phyloP scores from a whole-genome alignment of 2,797 vertebrate species.

The Nannoperca australis region DNA sequence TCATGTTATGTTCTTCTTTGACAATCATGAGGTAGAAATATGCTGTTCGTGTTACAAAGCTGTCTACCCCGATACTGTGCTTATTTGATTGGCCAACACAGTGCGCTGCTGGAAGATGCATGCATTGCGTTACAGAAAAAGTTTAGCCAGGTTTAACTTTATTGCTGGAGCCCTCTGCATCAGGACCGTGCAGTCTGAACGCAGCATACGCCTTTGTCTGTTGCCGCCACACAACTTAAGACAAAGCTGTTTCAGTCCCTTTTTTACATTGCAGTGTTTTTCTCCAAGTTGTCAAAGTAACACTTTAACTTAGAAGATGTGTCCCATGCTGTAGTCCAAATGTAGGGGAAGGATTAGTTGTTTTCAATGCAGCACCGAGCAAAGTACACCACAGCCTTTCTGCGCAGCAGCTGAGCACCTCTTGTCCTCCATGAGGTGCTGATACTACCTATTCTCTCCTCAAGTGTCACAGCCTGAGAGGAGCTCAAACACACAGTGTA shows the following conservation, averaged over 20 bases:
- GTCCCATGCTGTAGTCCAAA: slow-evolving; percentile 47
- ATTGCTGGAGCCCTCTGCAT: not conserved
- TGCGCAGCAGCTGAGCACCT: slow-evolving; percentile 61
- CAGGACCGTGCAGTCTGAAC: not conserved
- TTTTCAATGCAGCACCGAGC: slow-evolving; percentile 45
- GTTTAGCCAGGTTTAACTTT: not conserved
- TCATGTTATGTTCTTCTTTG: not conserved
- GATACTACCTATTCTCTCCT: slow-evolving; percentile 59
- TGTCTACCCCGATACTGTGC: not conserved
- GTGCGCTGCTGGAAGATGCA: not conserved
- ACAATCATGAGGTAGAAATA: not conserved
- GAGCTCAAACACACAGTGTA: slow-evolving; percentile 64
- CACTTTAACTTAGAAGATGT: slow-evolving; percentile 45
- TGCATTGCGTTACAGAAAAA: not conserved
- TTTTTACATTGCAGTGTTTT: slow-evolving; percentile 17
- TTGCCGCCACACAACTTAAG: slow-evolving; percentile 9
- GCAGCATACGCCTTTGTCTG: not conserved
- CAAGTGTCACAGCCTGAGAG: slow-evolving; percentile 60
- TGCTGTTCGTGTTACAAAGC: not conserved
- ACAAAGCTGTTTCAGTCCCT: slow-evolving; percentile 20
- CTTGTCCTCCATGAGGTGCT: slow-evolving; percentile 65
- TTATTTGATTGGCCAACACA: not conserved
- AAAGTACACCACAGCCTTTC: slow-evolving; percentile 57
- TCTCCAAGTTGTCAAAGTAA: slow-evolving; percentile 51
- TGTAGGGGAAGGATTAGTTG: slow-evolving; percentile 47